These are phyloP conservation scores for Penaeus vannamei DNA, from an alignment of 1,140 invertebrate species.

Conservation along the genomic window DNA sequence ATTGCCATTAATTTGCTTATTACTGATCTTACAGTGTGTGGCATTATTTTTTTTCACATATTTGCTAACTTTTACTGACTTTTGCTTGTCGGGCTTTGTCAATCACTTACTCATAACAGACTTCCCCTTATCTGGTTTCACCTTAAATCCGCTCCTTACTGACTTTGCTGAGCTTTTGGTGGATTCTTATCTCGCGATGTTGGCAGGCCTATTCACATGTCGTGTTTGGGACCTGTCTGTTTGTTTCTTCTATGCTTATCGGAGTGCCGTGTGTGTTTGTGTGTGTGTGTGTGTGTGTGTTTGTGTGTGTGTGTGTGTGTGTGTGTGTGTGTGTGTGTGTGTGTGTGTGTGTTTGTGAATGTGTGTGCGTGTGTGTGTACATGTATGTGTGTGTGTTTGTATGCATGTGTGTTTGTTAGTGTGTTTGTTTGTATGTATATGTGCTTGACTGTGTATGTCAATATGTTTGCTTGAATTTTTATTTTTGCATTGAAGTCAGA, in stretches of 20 bases:
- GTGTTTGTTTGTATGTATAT: background rate
- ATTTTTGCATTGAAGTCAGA: background rate
- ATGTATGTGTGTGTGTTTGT: background rate
- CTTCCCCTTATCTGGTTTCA: too few species aligned
- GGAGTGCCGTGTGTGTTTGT: background rate
- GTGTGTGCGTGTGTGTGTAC: background rate
- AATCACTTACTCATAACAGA: too few species aligned
- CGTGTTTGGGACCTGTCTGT: background rate
- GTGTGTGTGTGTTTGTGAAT: too few species aligned
- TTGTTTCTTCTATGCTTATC: background rate
- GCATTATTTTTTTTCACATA: too few species aligned
- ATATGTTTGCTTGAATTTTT: background rate
- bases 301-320: slow-evolving; percentile 24
- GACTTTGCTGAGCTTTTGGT: too few species aligned
- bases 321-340: slow-evolving; percentile 5
- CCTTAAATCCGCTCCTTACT: too few species aligned
- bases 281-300: slow-evolving; percentile 23
- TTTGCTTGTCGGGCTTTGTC: too few species aligned
- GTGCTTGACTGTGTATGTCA: background rate
- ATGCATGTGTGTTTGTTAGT: too few species aligned
- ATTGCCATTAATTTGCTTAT: too few species aligned
- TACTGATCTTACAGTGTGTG: too few species aligned
- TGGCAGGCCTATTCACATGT: background rate
- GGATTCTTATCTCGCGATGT: background rate
- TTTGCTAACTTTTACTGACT: too few species aligned